These are phyloP conservation scores for Aelia acuminata DNA, from an alignment of 2,888 invertebrate genomes.

Conservation along the genomic window DNA sequence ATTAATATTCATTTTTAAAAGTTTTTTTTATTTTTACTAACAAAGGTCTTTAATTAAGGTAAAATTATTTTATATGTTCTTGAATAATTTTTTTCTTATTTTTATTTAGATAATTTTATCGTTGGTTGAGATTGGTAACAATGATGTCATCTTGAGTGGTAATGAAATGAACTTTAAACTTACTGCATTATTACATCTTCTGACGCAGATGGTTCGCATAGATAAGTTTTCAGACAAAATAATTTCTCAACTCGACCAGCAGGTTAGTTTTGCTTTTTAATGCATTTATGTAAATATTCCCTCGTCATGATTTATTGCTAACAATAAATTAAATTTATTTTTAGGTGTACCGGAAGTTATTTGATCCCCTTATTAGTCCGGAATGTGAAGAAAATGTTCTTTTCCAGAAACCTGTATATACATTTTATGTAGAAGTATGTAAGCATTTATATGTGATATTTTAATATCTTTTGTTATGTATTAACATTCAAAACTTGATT, in stretches of 20 bases:
- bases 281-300: neutral
- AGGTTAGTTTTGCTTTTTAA: conserved; percentile 25
- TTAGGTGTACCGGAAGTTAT: conserved; percentile 60
- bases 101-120: conserved; percentile 59
- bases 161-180: conserved; percentile 58
- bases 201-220: conserved; percentile 58
- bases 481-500: conserved; percentile 47
- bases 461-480: conserved; percentile 14
- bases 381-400: conserved; percentile 64
- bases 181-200: conserved; percentile 59
- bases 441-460: neutral
- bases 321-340: neutral
- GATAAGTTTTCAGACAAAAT: conserved; percentile 56
- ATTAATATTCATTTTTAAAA: no score
- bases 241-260: conserved; percentile 39
- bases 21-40: no score
- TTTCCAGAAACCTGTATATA: conserved; percentile 63
- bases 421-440: conserved; percentile 64
- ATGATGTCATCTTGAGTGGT: conserved; percentile 35
- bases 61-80: no score
- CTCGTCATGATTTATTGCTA: neutral
- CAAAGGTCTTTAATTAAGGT: no score
- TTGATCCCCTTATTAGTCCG: conserved; percentile 57
- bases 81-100: neutral
- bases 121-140: conserved; percentile 54